These are phyloP conservation scores for Lasiommata megera DNA, from an alignment of 2,888 invertebrate genomes.

Conservation along the genomic window DNA sequence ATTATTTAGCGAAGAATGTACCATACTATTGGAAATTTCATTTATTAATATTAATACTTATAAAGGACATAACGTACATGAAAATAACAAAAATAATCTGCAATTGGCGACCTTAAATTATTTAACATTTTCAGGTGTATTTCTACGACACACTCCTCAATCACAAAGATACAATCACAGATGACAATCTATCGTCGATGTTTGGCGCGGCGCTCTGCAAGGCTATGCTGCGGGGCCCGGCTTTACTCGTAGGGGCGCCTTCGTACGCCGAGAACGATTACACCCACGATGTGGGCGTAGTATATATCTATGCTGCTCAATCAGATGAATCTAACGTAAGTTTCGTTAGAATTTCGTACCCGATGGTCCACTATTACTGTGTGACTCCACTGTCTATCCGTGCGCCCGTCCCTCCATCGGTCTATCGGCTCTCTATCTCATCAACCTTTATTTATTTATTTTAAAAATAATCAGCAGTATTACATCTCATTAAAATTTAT, in stretches of 20 bases:
- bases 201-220: constrained; percentile 80
- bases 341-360: background rate
- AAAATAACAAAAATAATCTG: no score
- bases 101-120: no score
- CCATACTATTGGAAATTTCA: no score
- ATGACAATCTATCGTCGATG: constrained; percentile 72
- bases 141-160: constrained; percentile 27
- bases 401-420: no score
- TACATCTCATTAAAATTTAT: no score
- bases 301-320: constrained; percentile 66
- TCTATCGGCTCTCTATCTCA: no score
- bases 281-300: constrained; percentile 74
- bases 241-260: constrained; percentile 84
- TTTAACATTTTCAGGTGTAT: constrained; percentile 33
- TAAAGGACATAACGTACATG: no score
- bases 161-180: constrained; percentile 8
- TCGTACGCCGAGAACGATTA: constrained; percentile 40
- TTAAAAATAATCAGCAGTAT: no score
- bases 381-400: background rate
- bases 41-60: no score
- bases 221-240: constrained; percentile 63
- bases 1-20: no score
- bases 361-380: no score
- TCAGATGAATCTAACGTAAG: constrained; percentile 28
- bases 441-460: no score